phyloP scores from a whole-genome alignment of 1,140 invertebrate species.

The Drosophila nebulosa region DNA sequence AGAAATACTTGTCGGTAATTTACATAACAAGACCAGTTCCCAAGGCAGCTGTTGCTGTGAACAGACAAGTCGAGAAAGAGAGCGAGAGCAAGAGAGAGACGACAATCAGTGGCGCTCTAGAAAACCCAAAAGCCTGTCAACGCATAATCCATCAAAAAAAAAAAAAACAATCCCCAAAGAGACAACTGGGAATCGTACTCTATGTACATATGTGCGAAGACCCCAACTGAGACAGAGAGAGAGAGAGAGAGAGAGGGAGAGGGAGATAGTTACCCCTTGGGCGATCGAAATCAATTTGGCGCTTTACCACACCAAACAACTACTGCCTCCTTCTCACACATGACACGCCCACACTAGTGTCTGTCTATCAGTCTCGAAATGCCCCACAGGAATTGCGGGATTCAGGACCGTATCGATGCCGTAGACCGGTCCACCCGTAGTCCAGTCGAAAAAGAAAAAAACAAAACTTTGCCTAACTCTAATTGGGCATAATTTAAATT shows the following conservation, averaged over 20 bases:
- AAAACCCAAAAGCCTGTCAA: conserved; percentile 67
- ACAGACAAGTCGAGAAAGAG: too few species aligned
- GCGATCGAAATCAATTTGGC: conserved; percentile 78
- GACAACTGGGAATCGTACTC: conserved; percentile 36
- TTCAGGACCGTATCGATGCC: conserved; percentile 22
- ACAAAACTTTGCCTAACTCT: conserved; percentile 62
- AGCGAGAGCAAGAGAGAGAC: too few species aligned
- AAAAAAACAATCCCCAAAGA: conserved; percentile 38
- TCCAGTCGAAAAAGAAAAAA: too few species aligned
- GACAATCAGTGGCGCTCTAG: conserved; percentile 72
- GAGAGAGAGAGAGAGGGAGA: neutral
- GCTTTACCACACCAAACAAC: conserved; percentile 74
- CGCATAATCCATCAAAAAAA: conserved; percentile 72
- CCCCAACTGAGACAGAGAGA: conserved; percentile 19
- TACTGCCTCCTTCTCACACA: conserved; percentile 35
- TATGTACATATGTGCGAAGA: conserved; percentile 36
- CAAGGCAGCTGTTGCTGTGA: conserved; percentile 34
- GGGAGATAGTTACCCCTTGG: conserved; percentile 42
- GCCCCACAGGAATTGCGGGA: conserved; percentile 62
- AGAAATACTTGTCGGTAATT: conserved; percentile 44
- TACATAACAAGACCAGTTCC: conserved; percentile 78
- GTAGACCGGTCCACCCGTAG: too few species aligned
- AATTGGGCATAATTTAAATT: conserved; percentile 80
- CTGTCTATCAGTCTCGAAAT: conserved; percentile 35
- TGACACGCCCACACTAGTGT: conserved; percentile 66